Conservation (phyloP, 2,113 vertebrate genomes). For the Tachuris rubrigastra region DNA sequence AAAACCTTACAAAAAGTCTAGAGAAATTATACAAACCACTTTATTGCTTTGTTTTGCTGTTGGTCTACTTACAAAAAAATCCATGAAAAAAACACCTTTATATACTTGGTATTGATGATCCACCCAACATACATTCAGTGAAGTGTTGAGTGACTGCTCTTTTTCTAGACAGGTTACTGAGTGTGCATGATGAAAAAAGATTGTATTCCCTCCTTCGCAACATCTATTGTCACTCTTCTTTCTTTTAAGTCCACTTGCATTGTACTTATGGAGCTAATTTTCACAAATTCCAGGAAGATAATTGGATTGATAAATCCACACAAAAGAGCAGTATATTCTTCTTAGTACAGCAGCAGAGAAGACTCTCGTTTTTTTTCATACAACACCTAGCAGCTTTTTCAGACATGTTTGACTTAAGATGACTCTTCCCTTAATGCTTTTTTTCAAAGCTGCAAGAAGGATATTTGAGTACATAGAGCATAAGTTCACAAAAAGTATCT, state of each 20-base stretch:
- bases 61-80: not conserved
- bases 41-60: not conserved
- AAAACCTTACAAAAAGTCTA: not conserved
- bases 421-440: not conserved
- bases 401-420: not conserved
- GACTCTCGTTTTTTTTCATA: not conserved
- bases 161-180: not conserved
- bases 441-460: conserved; percentile 16
- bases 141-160: not conserved
- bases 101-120: not conserved
- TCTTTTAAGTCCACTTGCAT: not conserved
- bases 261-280: not conserved
- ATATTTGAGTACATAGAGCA: not conserved
- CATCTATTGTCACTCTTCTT: not conserved
- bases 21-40: not conserved
- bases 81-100: not conserved
- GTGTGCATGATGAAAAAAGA: not conserved
- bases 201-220: not conserved
- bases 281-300: not conserved
- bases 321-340: not conserved
- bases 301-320: not conserved
- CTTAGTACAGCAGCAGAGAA: not conserved
- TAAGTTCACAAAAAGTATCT: not conserved
- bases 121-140: not conserved
- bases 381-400: not conserved